Evolutionary conservation across 2,797 vertebrate genomes (phyloP).

Genomic region (Amblyraja radiata): DNA sequence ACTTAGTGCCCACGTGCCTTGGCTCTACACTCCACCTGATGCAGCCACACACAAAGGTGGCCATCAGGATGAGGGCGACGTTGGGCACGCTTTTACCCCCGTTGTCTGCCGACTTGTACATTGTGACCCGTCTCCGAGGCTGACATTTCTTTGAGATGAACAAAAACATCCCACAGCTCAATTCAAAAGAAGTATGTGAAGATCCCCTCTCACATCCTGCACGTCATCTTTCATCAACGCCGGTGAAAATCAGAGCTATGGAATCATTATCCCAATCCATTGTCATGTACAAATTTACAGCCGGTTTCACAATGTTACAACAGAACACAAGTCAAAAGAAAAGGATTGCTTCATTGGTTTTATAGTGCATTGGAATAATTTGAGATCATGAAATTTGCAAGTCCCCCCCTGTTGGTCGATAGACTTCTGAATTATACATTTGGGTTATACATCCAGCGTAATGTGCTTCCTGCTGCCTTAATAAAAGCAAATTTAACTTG

Average conservation of each 20-base stretch:
- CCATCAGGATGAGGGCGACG: no score
- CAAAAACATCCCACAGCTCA: no score
- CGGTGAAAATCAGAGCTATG: background rate
- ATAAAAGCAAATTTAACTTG: background rate
- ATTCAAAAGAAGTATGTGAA: no score
- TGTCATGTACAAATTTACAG: background rate
- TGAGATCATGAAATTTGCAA: background rate
- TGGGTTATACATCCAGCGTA: background rate
- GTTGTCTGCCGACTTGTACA: no score
- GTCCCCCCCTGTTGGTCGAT: background rate
- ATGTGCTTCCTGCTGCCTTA: background rate
- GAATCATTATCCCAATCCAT: background rate
- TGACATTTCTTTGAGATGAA: no score
- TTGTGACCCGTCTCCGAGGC: no score
- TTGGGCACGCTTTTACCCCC: no score
- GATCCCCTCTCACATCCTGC: background rate
- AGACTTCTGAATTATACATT: constrained; percentile 2
- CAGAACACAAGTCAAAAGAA: background rate
- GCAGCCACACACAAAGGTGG: no score
- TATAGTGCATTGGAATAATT: background rate
- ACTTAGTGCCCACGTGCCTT: no score
- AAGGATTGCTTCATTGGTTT: background rate
- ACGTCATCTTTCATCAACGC: no score
- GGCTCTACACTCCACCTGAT: no score
- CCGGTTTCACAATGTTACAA: background rate